These are phyloP conservation scores for Orussus abietinus DNA, from an alignment of 1,140 invertebrate genomes.

Conservation along the genomic window DNA sequence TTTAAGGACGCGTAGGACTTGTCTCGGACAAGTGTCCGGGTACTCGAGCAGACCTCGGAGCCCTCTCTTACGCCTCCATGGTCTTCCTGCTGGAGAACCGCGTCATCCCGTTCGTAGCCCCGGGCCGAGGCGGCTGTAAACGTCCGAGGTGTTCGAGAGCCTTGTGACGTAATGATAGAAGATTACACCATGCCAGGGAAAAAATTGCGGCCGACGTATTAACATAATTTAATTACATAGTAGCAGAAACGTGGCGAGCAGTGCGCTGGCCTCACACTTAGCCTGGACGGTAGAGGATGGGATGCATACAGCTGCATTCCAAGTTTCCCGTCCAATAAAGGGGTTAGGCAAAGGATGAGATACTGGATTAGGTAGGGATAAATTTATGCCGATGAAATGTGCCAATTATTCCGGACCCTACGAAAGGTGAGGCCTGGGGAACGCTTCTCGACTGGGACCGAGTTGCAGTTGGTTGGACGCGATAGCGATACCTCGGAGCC, in stretches of 20 bases:
- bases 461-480: too few relatives aligned
- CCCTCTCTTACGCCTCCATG: constrained; percentile 24
- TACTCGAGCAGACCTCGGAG: constrained; percentile 14
- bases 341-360: too few relatives aligned
- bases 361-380: too few relatives aligned
- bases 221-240: constrained; percentile 34
- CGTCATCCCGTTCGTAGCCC: constrained; percentile 24
- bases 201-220: constrained; percentile 17
- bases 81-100: constrained; percentile 11
- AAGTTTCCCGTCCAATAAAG: too few relatives aligned
- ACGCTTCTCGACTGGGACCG: too few relatives aligned
- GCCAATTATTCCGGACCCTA: too few relatives aligned
- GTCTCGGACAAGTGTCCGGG: constrained; percentile 27
- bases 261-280: constrained; percentile 21
- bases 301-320: too few relatives aligned
- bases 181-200: constrained; percentile 21
- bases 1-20: constrained; percentile 22
- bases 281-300: too few relatives aligned
- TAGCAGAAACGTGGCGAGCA: constrained; percentile 11
- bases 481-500: too few relatives aligned
- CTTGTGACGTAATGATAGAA: constrained; percentile 32
- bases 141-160: constrained; percentile 9
- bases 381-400: too few relatives aligned
- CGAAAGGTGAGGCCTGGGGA: too few relatives aligned
- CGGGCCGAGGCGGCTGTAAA: constrained; percentile 13